Conservation (phyloP, 2,797 vertebrate species). For the Enoplosus armatus region DNA sequence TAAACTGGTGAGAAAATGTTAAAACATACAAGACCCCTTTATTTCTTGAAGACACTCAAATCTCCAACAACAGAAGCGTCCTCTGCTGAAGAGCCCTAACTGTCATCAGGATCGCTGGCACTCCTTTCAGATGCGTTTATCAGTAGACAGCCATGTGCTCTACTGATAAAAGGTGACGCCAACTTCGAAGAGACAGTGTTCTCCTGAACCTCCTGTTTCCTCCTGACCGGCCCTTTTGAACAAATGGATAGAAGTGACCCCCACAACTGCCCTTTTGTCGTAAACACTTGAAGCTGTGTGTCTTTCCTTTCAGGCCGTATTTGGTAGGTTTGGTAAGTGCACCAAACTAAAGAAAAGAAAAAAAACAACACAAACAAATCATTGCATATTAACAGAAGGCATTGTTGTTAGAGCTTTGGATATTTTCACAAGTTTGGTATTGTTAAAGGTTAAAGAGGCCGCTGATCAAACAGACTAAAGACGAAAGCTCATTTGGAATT, state of each 20-base stretch:
- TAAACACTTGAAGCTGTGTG: constrained; percentile 21
- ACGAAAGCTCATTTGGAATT: constrained; percentile 42
- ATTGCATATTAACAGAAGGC: constrained; percentile 22
- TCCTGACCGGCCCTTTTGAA: constrained; percentile 44
- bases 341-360: too few relatives aligned
- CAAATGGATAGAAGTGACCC: constrained; percentile 14
- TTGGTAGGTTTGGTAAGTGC: constrained; percentile 5
- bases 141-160: constrained; percentile 60
- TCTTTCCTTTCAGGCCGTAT: constrained; percentile 28
- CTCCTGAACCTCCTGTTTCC: constrained; percentile 68
- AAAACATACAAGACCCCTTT: too few relatives aligned
- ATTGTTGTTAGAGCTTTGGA: constrained; percentile 6
- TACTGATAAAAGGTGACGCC: constrained; percentile 73
- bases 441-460: constrained; percentile 35
- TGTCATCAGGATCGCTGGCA: constrained; percentile 51
- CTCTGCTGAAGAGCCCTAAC: background rate
- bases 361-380: background rate
- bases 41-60: background rate
- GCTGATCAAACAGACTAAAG: constrained; percentile 50
- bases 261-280: constrained; percentile 7
- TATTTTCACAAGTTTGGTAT: background rate
- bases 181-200: constrained; percentile 24
- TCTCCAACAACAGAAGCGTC: constrained; percentile 1
- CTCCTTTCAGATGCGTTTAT: constrained; percentile 65
- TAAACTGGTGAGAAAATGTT: background rate